Evolutionary conservation across 2,113 vertebrate genomes (phyloP).

Genomic region (Regulus satrapa): DNA sequence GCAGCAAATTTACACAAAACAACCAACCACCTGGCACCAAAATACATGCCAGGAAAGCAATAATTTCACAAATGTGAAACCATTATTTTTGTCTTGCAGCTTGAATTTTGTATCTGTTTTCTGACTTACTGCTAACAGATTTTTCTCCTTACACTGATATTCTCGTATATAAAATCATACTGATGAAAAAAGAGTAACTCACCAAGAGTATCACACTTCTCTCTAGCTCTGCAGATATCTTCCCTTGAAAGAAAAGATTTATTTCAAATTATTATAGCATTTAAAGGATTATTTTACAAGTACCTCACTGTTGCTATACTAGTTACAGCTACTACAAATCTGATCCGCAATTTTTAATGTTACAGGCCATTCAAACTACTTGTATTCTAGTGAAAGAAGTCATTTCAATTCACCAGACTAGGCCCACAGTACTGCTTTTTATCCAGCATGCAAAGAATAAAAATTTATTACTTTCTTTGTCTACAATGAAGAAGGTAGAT

Average conservation of each 20-base stretch:
- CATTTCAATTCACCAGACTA: background rate
- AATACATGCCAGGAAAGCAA: background rate
- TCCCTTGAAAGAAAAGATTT: slow-evolving; percentile 80
- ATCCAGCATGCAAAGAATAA: background rate
- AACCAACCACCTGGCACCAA: background rate
- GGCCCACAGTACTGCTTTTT: background rate
- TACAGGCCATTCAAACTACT: background rate
- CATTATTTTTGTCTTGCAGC: background rate
- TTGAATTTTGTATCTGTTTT: background rate
- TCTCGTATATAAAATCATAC: background rate
- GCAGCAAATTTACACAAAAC: background rate
- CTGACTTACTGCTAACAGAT: background rate
- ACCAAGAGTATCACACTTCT: slow-evolving; percentile 98
- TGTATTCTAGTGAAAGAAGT: background rate
- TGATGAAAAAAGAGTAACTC: slow-evolving; percentile 62
- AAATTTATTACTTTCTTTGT: background rate
- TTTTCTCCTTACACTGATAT: background rate
- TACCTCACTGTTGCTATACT: background rate
- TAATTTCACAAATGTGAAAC: background rate
- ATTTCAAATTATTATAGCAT: slow-evolving; percentile 21
- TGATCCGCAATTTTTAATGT: background rate
- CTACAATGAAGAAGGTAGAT: background rate
- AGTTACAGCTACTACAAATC: background rate
- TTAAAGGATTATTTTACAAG: background rate
- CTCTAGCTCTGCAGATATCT: slow-evolving; percentile 94